Percentiles rank a stretch among this genome's conserved stretches.
Conservation (phyloP, 1,140 invertebrate genomes). For the Drosophila bifasciata region DNA sequence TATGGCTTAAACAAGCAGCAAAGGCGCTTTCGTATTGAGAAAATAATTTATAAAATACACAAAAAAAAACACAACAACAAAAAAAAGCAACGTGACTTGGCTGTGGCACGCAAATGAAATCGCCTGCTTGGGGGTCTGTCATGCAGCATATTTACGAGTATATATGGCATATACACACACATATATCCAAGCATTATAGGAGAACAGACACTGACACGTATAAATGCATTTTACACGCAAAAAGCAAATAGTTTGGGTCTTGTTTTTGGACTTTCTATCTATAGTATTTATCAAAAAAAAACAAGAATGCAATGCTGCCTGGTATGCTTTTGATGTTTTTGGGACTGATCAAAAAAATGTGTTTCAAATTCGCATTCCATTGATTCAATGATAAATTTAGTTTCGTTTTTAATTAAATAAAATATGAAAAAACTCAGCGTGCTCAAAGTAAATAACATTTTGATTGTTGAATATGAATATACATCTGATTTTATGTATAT, state of each 20-base stretch:
- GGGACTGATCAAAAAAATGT: too few species aligned
- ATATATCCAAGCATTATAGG: conserved; percentile 35
- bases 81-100: conserved; percentile 64
- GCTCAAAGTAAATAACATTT: too few species aligned
- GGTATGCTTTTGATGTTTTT: too few species aligned
- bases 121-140: conserved; percentile 27
- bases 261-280: conserved; percentile 32
- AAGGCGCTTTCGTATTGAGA: conserved; percentile 21
- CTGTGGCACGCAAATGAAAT: conserved; percentile 61
- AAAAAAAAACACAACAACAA: conserved; percentile 53
- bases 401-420: too few species aligned
- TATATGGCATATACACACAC: conserved; percentile 44
- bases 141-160: conserved; percentile 12
- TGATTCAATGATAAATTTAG: too few species aligned
- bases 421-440: too few species aligned
- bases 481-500: too few species aligned
- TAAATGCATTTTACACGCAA: conserved; percentile 48
- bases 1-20: conserved; percentile 15
- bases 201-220: conserved; percentile 2
- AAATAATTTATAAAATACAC: conserved; percentile 59
- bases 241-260: conserved; percentile 27
- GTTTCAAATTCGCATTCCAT: too few species aligned
- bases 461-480: too few species aligned
- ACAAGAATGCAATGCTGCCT: conserved; percentile 6
- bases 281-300: conserved; percentile 17